These are phyloP conservation scores for Ceuthmochares aereus DNA, from an alignment of 2,113 vertebrate species.

Conservation along the genomic window DNA sequence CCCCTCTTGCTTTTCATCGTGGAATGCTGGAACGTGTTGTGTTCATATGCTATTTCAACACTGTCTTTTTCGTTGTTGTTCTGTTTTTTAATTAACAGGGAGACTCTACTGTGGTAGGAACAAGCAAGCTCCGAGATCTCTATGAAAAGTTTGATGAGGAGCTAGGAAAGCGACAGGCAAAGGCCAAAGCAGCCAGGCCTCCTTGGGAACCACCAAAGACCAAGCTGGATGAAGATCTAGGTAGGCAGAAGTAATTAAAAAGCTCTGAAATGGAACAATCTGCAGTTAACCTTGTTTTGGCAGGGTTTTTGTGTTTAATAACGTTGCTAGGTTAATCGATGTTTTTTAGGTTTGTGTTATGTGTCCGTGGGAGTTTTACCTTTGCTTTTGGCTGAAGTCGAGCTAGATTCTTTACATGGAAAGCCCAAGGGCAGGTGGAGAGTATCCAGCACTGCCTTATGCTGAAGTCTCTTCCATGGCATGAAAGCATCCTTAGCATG, in stretches of 20 bases:
- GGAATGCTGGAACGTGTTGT: neutral
- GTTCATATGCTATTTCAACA: neutral
- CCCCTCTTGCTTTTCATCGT: neutral
- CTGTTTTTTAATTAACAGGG: constrained; percentile 78
- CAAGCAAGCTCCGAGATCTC: constrained; percentile 90
- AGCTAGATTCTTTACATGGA: neutral
- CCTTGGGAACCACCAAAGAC: constrained; percentile 96
- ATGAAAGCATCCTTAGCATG: neutral
- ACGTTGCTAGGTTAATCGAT: neutral
- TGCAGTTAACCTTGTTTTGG: neutral
- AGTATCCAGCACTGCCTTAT: neutral
- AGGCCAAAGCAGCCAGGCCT: constrained; percentile 88
- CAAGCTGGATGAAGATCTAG: constrained; percentile 93
- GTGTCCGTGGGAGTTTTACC: neutral
- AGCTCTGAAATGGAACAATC: neutral
- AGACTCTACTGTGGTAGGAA: constrained; percentile 96
- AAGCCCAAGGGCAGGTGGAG: neutral
- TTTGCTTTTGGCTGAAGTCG: neutral
- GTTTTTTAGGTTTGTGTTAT: neutral
- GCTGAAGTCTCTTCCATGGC: neutral
- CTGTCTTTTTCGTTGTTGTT: neutral
- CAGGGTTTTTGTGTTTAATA: neutral
- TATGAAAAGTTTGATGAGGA: constrained; percentile 95
- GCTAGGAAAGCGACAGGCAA: constrained; percentile 87
- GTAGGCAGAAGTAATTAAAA: constrained; percentile 63